Base-by-base conservation (phyloP, 2,113 vertebrate genomes). In the Cavia aperea region DNA sequence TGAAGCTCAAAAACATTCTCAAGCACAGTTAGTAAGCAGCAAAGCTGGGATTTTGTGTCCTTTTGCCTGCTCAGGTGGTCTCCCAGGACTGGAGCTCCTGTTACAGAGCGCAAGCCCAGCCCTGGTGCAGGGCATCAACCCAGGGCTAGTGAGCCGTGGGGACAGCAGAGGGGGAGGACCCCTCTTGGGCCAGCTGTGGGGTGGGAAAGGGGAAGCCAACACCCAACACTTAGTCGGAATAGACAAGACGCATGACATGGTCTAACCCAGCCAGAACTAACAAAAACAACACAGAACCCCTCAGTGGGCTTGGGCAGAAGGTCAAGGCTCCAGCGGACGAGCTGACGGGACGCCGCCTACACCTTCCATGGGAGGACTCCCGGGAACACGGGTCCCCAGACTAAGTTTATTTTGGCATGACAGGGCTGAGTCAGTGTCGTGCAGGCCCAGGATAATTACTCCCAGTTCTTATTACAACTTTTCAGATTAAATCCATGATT, bases 1-100 rank as follows among this genome's bases (percentile, higher is more conserved):
- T 73, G 77, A 92, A 63, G 36, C 24, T 96, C 66, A 73, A 43
- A 70, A 94, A 91, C 77, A 56, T 39, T 56, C 46, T 58, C 15
- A 72, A 49, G 36, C 65, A 89, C 19, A 73, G 16, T 46, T 81
- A 73, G 62, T 88, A 62, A 86, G 56, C 21, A 77, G n/a, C 63
- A 94, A 86, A 58, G n/a, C 60, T 51, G 58, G 91, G 39, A 82
- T 51, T 77, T 9, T 88, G 11, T 90, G 39, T 82, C 49, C 62
- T 77, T 87, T 88, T 66, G 33, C 39, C 88, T 73, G 21, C 31
- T 49, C 66, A 87, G 90, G 49, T 14, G 65, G 33, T 72, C 39
- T 66, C 70, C 56, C 70, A 88, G 81, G n/a, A 88, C 66, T n/a
- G 68, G 93, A 92, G 60, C 43, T 93, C 21, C 58, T 68, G 21